Base-by-base conservation (phyloP, 2,797 vertebrate species). In the Galago senegalensis region DNA sequence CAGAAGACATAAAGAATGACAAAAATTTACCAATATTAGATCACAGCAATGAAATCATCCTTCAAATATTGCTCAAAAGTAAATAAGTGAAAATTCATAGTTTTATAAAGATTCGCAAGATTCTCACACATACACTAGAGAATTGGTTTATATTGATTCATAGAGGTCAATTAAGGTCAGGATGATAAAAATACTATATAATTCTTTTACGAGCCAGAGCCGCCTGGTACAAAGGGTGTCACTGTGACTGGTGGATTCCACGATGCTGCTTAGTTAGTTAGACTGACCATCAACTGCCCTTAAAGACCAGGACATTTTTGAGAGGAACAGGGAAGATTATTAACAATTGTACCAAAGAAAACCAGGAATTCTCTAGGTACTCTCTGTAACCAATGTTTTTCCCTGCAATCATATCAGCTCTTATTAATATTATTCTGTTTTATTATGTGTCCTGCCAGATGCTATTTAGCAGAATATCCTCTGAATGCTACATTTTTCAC, bases 221-320 rank as follows among this genome's bases (percentile, higher is more conserved):
- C 9, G 0, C 80, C 31, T 61, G 1, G 5, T 40, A 37, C 7
- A 83, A 53, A 56, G 0, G 1, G 3, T 77, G 1, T 12, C 16
- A 27, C 5, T 77, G 43, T 73, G 5, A 63, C 25, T 69, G 53
- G 21, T 53, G 3, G 12, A 82, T 23, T 63, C 8, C 46, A 31
- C 23, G 11, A 3, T 67, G 23, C 2, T 84, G 9, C 18, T 87
- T 89, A 86, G 11, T 43, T 43, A 61, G 29, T 40, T 40, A 40
- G 40, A 61, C 25, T 79, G 43, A 83, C 3, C 20, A 34, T 31
- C 79, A 89, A 34, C 43, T 87, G 1, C 34, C 53, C 67, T 46
- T 40, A 43, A 79, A 37, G 34, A 31, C 3, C 23, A 61, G 2
- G 53, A 31, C 2, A 40, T 63, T 58, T 76, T 73, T 72, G 12